Evolutionary conservation across 2,113 vertebrate genomes (phyloP).

Genomic region (Varanus komodoensis): DNA sequence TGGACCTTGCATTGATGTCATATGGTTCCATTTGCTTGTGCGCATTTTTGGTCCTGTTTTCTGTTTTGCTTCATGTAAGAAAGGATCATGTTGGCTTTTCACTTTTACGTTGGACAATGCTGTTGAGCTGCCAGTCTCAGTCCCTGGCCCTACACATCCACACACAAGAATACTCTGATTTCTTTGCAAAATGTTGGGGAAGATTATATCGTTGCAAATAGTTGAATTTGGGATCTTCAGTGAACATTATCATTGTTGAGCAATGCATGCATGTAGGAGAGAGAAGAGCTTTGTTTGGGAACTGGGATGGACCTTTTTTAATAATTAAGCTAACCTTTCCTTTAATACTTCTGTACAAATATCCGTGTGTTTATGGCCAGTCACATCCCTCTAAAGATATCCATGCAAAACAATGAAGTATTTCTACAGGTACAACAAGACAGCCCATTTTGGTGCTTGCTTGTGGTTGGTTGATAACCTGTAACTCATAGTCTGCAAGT

Average conservation of each 20-base stretch:
- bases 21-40: background rate
- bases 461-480: background rate
- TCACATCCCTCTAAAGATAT: background rate
- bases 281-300: background rate
- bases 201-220: background rate
- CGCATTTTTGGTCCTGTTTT: background rate
- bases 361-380: background rate
- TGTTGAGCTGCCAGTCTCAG: background rate
- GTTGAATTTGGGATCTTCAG: background rate
- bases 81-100: background rate
- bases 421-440: background rate
- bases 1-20: background rate
- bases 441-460: background rate
- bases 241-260: slow-evolving; percentile 1
- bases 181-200: background rate
- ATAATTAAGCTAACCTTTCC: background rate
- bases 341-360: background rate
- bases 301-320: background rate
- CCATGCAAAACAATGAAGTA: background rate
- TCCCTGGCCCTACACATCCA: background rate
- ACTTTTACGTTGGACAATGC: background rate
- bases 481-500: background rate
- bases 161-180: background rate
- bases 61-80: background rate
- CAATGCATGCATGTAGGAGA: slow-evolving; percentile 3